Evolutionary conservation across 2,888 invertebrate species (phyloP).

Genomic region (Petrolisthes cinctipes): DNA sequence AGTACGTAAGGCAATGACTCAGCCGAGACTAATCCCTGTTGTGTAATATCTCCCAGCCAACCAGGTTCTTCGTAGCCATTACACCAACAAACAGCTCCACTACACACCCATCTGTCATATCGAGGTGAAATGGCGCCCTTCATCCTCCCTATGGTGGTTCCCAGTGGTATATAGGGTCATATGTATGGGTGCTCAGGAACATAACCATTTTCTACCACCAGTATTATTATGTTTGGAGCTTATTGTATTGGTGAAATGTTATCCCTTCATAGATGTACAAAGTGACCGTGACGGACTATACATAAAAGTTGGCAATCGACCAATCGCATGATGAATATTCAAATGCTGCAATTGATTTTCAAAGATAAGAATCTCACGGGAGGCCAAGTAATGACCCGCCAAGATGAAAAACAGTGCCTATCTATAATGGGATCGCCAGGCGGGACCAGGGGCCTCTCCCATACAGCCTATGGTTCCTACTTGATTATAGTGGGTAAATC

Average conservation of each 20-base stretch:
- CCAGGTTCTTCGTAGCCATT: too few species aligned
- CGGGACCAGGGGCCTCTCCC: conserved; percentile 2
- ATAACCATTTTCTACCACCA: not conserved
- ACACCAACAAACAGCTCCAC: too few species aligned
- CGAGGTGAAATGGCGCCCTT: too few species aligned
- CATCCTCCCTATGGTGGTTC: too few species aligned
- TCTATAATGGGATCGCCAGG: conserved; percentile 36
- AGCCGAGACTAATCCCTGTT: too few species aligned
- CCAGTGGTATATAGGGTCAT: not conserved
- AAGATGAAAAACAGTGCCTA: conserved; percentile 2
- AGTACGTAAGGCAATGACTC: too few species aligned
- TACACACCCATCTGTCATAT: too few species aligned
- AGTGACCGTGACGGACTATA: not conserved
- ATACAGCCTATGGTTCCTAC: conserved; percentile 15
- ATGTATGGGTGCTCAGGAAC: too few species aligned
- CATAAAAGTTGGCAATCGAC: conserved; percentile 24
- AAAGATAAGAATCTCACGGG: conserved; percentile 24
- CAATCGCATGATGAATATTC: conserved; percentile 38
- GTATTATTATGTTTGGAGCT: not conserved
- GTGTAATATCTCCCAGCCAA: too few species aligned
- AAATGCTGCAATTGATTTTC: conserved; percentile 37
- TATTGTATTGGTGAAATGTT: not conserved
- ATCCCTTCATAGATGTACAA: not conserved
- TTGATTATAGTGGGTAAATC: conserved; percentile 9
- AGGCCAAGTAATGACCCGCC: conserved; percentile 24